Percentiles rank a stretch among this genome's conserved stretches.
phyloP scores from a whole-genome alignment of 1,140 invertebrate genomes.

The Hydropsyche tenuis region DNA sequence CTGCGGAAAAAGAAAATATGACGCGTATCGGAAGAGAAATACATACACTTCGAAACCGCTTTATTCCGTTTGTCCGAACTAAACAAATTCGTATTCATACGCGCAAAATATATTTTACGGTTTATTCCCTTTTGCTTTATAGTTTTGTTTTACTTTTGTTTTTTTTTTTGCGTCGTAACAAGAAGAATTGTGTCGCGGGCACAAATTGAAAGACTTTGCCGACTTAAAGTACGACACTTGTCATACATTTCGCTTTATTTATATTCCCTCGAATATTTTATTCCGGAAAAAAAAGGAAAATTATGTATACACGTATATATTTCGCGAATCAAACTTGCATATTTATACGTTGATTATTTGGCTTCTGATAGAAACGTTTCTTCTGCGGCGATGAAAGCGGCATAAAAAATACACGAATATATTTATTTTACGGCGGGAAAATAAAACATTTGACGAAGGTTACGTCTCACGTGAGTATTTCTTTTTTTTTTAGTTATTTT shows the following conservation, averaged over 20 bases:
- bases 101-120: constrained; percentile 21
- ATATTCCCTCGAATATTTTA: too few relatives aligned
- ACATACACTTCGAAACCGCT: not conserved
- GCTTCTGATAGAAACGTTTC: constrained; percentile 23
- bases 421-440: constrained; percentile 43
- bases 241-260: too few relatives aligned
- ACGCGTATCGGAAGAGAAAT: too few relatives aligned
- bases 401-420: constrained; percentile 6
- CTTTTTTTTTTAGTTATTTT: constrained; percentile 29
- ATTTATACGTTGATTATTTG: constrained; percentile 14
- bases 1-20: too few relatives aligned
- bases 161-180: not conserved
- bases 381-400: not conserved
- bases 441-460: constrained; percentile 49
- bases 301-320: too few relatives aligned
- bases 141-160: constrained; percentile 28
- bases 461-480: constrained; percentile 38
- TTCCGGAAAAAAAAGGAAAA: too few relatives aligned
- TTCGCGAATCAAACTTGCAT: too few relatives aligned
- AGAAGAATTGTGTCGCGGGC: constrained; percentile 20
- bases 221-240: too few relatives aligned
- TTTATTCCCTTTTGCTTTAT: constrained; percentile 32
- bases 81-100: not conserved
- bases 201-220: constrained; percentile 19
- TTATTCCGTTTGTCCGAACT: constrained; percentile 11